phyloP scores from a whole-genome alignment of 2,797 vertebrate genomes.

The Diplodus puntazzo region DNA sequence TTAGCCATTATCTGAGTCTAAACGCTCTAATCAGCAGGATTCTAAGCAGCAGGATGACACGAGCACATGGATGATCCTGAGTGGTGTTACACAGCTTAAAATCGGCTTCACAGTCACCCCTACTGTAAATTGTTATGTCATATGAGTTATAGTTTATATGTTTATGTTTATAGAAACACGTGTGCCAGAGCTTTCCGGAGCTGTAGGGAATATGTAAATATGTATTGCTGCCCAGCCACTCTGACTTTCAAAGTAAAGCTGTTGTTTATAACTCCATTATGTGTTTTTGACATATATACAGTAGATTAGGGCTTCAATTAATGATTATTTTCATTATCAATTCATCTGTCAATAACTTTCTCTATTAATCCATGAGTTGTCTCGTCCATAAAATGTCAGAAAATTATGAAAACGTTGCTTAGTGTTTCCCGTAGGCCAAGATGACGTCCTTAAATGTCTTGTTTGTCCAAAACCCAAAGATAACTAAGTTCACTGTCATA shows the following conservation, averaged over 20 bases:
- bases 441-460: too few relatives aligned
- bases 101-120: slow-evolving; percentile 33
- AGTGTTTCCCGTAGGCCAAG: too few relatives aligned
- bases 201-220: slow-evolving; percentile 12
- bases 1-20: not conserved
- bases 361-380: too few relatives aligned
- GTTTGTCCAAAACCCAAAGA: too few relatives aligned
- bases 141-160: slow-evolving; percentile 18
- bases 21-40: not conserved
- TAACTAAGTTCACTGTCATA: too few relatives aligned
- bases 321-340: too few relatives aligned
- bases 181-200: slow-evolving; percentile 4
- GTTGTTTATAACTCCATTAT: not conserved
- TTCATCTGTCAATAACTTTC: too few relatives aligned
- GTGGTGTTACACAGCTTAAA: not conserved
- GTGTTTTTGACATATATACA: not conserved
- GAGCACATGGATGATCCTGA: not conserved
- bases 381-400: too few relatives aligned
- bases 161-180: too few relatives aligned
- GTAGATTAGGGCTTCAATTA: too few relatives aligned
- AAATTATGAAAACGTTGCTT: too few relatives aligned
- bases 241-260: not conserved
- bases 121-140: slow-evolving; percentile 26
- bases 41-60: not conserved
- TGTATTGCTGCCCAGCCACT: not conserved